Evolutionary conservation across 1,140 invertebrate species (phyloP), one percentile per base, ranked within the genome.

Genomic region (Grapholita molesta): DNA sequence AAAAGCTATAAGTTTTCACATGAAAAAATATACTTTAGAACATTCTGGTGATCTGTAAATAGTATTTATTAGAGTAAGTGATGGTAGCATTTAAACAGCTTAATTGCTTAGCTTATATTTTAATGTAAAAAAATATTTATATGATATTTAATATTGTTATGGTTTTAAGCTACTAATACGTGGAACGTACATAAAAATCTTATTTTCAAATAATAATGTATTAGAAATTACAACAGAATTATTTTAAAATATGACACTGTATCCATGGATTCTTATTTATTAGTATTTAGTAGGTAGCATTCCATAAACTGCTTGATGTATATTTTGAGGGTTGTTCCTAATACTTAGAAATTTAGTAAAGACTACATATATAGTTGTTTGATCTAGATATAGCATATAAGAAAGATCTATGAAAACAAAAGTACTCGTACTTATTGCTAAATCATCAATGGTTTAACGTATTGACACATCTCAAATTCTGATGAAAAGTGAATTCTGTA

Each of bases 41-140:
- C 79, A 82, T 88, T 91, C 83, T 88, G 86, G 89, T 88, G 82
- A 85, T 83, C 82, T 91, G 87, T 91, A 91, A 80, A 91, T 91
- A 91, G 83, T 89, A 91, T 91, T 91, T 91, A 89, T 88, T 89
- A 89, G 86, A 69, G 70, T 86, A 85, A 86, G 82, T 84, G 75
- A 89, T 74, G 77, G 74, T 89, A 89, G 88, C 82, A 85, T 86
- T 83, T 87, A 86, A 79, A 82, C 75, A 76, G 83, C 83, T 86
- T 89, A 83, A 82, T 73, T 85, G 87, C 87, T 89, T 89, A 87
- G 78, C 80, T 53, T 82, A 82, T 82, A 81, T 85, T 84, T 76
- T 84, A 85, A 84, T 89, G 86, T 90, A 90, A 88, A 88, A 84
- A 87, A 90, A 87, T 90, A 88, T 87, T 90, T 88, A 89, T 88